Evolutionary conservation across 1,140 invertebrate genomes (phyloP), one percentile per base, ranked within the genome.

Genomic region (Drosophila kanapiae): DNA sequence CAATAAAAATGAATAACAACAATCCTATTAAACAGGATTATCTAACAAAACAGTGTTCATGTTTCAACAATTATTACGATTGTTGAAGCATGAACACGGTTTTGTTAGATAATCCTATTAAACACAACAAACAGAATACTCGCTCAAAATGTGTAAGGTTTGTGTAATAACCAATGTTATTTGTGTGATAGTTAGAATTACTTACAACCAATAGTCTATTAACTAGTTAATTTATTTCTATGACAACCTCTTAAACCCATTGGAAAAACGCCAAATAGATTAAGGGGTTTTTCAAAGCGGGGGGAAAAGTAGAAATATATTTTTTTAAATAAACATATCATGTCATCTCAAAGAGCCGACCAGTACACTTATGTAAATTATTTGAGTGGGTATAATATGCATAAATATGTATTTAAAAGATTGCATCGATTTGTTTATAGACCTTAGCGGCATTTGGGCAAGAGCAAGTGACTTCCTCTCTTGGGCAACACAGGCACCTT

Each of bases 351-450:
- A 43, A 54, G 23, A 42, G 54, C 23, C 43, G 37, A 31, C n/a
- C 27, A 38, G 40, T 43, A 6, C 11, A 71, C 64, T 67, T 59
- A 72, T 71, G 60, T 61, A 59, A 80, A 56, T 37, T 42, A 56
- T 56, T 48, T 56, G 8, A 31, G 16, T 58, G 59, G 61, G 31
- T 29, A 62, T 75, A 69, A 47, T 58, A 68, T 71, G 60, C 57
- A 71, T 68, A 51, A 35, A 51, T 35, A 69, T 51, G 33, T 42
- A 69, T 68, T 6, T 29, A 33, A 27, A 31, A 49, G 51, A 71
- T 71, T 35, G 43, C 27, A 59, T 72, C 23, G 35, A 49, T 71
- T 71, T 72, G 69, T 71, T 58, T 59, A 33, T 72, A 49, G 51
- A 40, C 33, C 35, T 18, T 49, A 27, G 33, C 48, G 29, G 43